Evolutionary conservation across 2,888 invertebrate species (phyloP), one percentile per base, ranked within the genome.

Genomic region (Dyspetes luteomarginatus): DNA sequence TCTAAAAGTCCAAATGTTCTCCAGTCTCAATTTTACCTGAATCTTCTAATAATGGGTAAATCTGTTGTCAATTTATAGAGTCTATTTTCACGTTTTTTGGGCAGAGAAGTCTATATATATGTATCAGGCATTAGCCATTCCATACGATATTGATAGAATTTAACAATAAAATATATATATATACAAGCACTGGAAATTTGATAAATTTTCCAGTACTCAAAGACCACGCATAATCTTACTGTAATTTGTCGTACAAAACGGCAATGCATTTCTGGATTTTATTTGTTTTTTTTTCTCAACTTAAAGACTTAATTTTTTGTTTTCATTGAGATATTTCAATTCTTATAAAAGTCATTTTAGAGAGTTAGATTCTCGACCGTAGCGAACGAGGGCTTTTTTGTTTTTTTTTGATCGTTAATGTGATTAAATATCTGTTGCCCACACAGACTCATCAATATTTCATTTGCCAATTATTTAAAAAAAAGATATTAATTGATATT

Each of bases 21-120:
- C 28, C 9, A 30, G 58, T 67, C 36, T 19, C 30, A 62, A 80
- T 52, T 24, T 64, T 65, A 65, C 65, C 73, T 68, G 50, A 9
- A 77, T 72, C 41, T 73, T 75, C 4, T n/a, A 68, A 22, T 48
- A 74, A 65, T 77, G 56, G 56, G 41, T 64, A 50, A 73, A 56
- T 15, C 62, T 77, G 72, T 81, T 77, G 64, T 73, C 72, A 68
- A 68, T 77, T 77, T 56, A 77, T 77, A 81, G 73, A 68, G 62
- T 81, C 77, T 81, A 81, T 81, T 77, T 77, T 81, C 48, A 73
- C 55, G 77, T 81, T 76, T 26, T 50, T 73, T 56, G 56, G 56
- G 73, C 72, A 73, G 62, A 68, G 62, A 68, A 73, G 62, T 75
- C 60, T 50, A 36, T 12, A 36, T 2, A 9, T 36, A 36, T 78